These are phyloP conservation scores for Hirtodrosophila confusa DNA, from an alignment of 2,888 invertebrate genomes.

Conservation along the genomic window DNA sequence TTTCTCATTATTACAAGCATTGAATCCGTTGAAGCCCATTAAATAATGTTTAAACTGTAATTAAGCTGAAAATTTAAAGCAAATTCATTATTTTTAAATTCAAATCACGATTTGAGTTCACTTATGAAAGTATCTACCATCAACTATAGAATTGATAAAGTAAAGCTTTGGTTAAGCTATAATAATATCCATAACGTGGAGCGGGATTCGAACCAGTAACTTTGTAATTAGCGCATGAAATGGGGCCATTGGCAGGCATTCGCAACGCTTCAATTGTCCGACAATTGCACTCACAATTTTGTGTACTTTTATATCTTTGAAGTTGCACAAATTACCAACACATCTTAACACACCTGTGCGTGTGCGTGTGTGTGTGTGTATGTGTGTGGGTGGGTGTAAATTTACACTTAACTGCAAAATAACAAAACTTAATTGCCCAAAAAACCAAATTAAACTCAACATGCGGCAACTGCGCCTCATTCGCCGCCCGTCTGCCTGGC, in stretches of 20 bases:
- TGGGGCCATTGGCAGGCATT: slow-evolving; percentile 14
- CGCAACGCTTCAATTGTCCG: slow-evolving; percentile 22
- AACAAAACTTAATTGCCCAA: slow-evolving; percentile 70
- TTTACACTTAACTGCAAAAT: slow-evolving; percentile 66
- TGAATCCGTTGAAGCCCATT: too few species aligned
- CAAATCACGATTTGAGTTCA: too few species aligned
- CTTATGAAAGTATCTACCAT: too few species aligned
- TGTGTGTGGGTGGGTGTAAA: slow-evolving; percentile 37
- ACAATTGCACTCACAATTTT: slow-evolving; percentile 22
- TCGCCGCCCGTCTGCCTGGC: slow-evolving; percentile 2
- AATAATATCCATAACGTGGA: too few species aligned
- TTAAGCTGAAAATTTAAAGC: too few species aligned
- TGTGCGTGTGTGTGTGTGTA: slow-evolving; percentile 8
- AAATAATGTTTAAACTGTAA: too few species aligned
- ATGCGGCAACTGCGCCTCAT: slow-evolving; percentile 25
- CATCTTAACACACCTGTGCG: slow-evolving; percentile 18
- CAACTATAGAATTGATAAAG: too few species aligned
- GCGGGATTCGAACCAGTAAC: too few species aligned
- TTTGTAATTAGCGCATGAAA: neutral
- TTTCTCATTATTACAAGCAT: too few species aligned
- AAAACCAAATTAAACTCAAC: slow-evolving; percentile 57
- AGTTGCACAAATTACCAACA: slow-evolving; percentile 50
- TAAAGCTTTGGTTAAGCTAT: too few species aligned
- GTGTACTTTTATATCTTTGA: slow-evolving; percentile 45
- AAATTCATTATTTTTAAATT: too few species aligned